Conservation (phyloP, 2,888 invertebrate species). For the Rhorus exstirpatorius region DNA sequence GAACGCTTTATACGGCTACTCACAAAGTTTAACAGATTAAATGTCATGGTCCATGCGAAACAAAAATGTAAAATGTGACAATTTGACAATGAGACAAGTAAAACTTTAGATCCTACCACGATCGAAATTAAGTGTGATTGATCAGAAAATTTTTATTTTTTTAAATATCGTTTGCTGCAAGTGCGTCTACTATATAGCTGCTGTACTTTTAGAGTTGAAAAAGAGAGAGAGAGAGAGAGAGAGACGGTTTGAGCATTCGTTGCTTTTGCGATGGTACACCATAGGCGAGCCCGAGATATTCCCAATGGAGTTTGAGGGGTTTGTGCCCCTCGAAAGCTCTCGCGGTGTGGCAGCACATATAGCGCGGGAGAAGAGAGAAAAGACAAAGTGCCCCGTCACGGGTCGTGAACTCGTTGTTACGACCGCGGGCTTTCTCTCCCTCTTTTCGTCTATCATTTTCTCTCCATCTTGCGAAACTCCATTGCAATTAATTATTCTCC, state of each 20-base stretch:
- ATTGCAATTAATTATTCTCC: slow-evolving; percentile 68
- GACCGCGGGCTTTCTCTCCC: slow-evolving; percentile 50
- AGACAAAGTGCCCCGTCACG: slow-evolving; percentile 78
- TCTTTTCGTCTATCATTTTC: slow-evolving; percentile 3
- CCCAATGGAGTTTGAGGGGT: slow-evolving; percentile 60
- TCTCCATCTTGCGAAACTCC: slow-evolving; percentile 61
- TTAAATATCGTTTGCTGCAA: slow-evolving; percentile 37
- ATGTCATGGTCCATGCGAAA: too few relatives aligned
- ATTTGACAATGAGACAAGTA: background rate
- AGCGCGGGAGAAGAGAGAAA: slow-evolving; percentile 63
- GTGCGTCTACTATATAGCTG: slow-evolving; percentile 42
- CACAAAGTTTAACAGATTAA: too few relatives aligned
- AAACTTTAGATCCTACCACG: background rate
- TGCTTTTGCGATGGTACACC: slow-evolving; percentile 44
- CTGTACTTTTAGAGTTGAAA: background rate
- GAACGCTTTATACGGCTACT: too few relatives aligned
- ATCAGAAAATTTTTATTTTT: slow-evolving; percentile 50
- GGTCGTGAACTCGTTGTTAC: slow-evolving; percentile 77
- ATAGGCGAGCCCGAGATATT: slow-evolving; percentile 37
- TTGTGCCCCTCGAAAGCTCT: slow-evolving; percentile 23
- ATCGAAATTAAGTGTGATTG: slow-evolving; percentile 34
- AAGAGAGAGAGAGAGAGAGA: background rate
- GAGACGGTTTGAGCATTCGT: slow-evolving; percentile 53
- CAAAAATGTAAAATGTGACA: too few relatives aligned
- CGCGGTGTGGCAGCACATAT: slow-evolving; percentile 34